Evolutionary conservation across 1,140 invertebrate species (phyloP).

Genomic region (Marisa cornuarietis): DNA sequence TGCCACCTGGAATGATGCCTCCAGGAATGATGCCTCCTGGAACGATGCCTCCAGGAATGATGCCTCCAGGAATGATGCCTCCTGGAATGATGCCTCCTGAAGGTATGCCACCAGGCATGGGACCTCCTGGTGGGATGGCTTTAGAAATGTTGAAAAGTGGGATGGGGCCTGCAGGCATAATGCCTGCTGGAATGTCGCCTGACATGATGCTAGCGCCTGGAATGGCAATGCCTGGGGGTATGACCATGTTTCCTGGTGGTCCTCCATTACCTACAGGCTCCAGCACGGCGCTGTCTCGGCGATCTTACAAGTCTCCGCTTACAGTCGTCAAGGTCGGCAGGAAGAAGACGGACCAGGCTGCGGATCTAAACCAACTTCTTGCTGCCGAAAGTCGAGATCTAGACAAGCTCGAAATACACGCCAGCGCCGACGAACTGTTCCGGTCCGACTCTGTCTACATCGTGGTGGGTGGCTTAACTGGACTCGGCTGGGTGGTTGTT

Average conservation of each 20-base stretch:
- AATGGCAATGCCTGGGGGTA: background rate
- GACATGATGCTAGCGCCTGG: background rate
- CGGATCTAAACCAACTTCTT: slow-evolving; percentile 24
- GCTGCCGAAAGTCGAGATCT: slow-evolving; percentile 12
- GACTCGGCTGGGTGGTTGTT: slow-evolving; percentile 51
- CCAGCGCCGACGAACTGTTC: slow-evolving; percentile 26
- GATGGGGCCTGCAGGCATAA: background rate
- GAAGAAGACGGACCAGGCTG: slow-evolving; percentile 14
- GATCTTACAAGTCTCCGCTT: background rate
- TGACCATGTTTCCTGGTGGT: background rate
- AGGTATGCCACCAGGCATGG: slow-evolving; percentile 4
- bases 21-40: slow-evolving; percentile 8
- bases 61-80: slow-evolving; percentile 13
- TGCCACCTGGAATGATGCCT: slow-evolving; percentile 7
- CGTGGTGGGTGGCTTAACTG: slow-evolving; percentile 51
- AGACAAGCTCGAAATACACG: slow-evolving; percentile 10
- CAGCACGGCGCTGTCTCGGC: background rate
- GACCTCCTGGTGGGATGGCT: slow-evolving; percentile 7
- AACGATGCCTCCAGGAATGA: slow-evolving; percentile 9
- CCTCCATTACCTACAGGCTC: background rate
- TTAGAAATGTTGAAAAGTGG: background rate
- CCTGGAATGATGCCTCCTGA: slow-evolving; percentile 6
- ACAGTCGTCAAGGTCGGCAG: background rate
- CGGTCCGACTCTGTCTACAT: slow-evolving; percentile 39
- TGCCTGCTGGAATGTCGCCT: background rate